These are phyloP conservation scores for Flexamia atlantica DNA, from an alignment of 2,888 invertebrate genomes.

Conservation along the genomic window DNA sequence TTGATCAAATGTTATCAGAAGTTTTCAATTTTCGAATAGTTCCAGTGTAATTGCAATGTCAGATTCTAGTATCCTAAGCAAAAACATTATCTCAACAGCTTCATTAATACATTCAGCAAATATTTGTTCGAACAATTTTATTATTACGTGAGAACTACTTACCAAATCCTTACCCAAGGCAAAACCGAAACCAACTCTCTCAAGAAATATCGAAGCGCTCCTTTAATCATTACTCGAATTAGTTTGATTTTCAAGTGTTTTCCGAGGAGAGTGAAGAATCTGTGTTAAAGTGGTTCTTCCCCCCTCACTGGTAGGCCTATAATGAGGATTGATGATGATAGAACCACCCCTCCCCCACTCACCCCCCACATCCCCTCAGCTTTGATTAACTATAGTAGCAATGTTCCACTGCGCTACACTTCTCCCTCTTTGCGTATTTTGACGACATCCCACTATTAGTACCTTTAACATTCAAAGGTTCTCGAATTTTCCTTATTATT, in stretches of 20 bases:
- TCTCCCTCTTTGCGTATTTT: constrained; percentile 31
- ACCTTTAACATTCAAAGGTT: too few relatives aligned
- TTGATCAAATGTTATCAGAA: too few relatives aligned
- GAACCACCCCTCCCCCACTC: constrained; percentile 63
- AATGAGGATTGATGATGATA: constrained; percentile 67
- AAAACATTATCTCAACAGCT: too few relatives aligned
- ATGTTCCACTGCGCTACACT: constrained; percentile 24
- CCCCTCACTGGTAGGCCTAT: constrained; percentile 45
- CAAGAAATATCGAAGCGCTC: not conserved
- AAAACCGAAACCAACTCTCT: not conserved
- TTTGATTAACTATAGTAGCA: constrained; percentile 61
- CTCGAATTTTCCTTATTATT: too few relatives aligned
- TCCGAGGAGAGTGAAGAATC: constrained; percentile 55
- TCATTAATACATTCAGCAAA: too few relatives aligned
- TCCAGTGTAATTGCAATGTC: too few relatives aligned
- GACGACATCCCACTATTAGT: constrained; percentile 18
- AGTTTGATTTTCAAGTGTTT: constrained; percentile 55
- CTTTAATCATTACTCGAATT: constrained; percentile 6
- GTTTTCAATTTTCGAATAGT: too few relatives aligned
- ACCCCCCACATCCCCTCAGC: constrained; percentile 42
- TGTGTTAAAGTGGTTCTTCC: constrained; percentile 54
- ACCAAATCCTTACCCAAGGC: too few relatives aligned
- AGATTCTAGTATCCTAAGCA: too few relatives aligned
- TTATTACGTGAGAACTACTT: too few relatives aligned
- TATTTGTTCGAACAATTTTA: too few relatives aligned